Base-by-base conservation (phyloP, 2,113 vertebrate genomes). In the Okapia johnstoni region DNA sequence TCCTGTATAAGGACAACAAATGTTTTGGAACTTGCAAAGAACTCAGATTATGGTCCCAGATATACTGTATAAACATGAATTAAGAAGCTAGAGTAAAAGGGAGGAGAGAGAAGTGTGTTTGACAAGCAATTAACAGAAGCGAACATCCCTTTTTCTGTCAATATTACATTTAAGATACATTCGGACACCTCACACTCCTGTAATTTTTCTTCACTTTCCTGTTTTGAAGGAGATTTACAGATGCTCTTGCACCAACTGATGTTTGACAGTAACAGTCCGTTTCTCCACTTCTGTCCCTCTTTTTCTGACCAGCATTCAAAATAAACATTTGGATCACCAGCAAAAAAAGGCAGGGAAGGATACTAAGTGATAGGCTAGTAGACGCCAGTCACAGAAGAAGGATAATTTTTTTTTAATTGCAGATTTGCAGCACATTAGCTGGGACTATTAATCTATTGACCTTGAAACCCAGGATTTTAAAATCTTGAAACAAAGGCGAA, bases 131-230 rank as follows among this genome's bases (percentile, higher is more conserved):
- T 26, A 55, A 36, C 33, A 54, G 19, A 26, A 83, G 80, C 7
- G 0, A 26, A 36, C 33, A 10, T 83, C 21, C n/a, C 21, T 83
- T 83, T 36, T 83, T 55, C 21, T 83, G 9, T 40, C 52, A 36
- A 4, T 40, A 26, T 83, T 55, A 55, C 52, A n/a, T 30, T 33
- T 21, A 54, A 81, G 30, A 76, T 15, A 77, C 26, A 28, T 16
- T 28, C 2, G 14, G 66, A 36, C 0, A 6, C 14, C 77, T 61
- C 2, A 16, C 2, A 1, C 14, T 30, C 17, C 5, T 21, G 12
- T 36, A 90, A 19, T 3, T 73, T 80, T 46, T 58, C 48, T 46
- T 43, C 52, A 30, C 1, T 25, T 8, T 11, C 40, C 80, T 43
- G 7, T 77, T 93, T 55, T 28, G 73, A 94, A 43, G 77, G 7